Conservation (phyloP, 2,113 vertebrate genomes). For the Lepus timidus region DNA sequence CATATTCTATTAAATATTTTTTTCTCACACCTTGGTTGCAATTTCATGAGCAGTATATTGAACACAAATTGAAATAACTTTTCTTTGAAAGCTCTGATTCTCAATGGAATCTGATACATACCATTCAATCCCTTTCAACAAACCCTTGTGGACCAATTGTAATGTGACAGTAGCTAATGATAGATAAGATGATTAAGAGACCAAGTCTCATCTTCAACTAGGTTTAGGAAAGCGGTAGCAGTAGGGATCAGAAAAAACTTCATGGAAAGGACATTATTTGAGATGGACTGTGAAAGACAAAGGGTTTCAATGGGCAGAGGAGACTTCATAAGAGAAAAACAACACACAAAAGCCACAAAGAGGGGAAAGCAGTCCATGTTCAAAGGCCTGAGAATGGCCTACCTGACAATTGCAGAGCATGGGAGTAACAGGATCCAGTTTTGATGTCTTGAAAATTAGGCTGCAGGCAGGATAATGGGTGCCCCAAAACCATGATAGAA, state of each 20-base stretch:
- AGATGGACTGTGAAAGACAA: not conserved
- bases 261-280: not conserved
- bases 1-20: not conserved
- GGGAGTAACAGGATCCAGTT: not conserved
- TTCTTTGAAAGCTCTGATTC: not conserved
- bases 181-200: not conserved
- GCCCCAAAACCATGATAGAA: not conserved
- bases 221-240: accelerated
- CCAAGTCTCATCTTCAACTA: not conserved
- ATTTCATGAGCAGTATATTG: not conserved
- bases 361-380: not conserved
- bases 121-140: not conserved
- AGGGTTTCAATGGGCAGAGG: not conserved
- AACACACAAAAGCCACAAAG: not conserved
- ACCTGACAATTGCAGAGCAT: not conserved
- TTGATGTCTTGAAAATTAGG: not conserved
- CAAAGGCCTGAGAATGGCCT: too few species aligned
- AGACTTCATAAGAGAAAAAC: not conserved
- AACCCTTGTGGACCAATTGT: not conserved
- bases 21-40: not conserved
- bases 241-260: not conserved
- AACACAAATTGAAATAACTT: slow-evolving; percentile 41
- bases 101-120: not conserved
- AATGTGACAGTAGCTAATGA: not conserved
- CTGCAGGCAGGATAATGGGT: not conserved